A percentile compares a stretch with the other conserved stretches of the same genome.
Conservation (phyloP, 2,888 invertebrate genomes). For the Diploptera punctata region DNA sequence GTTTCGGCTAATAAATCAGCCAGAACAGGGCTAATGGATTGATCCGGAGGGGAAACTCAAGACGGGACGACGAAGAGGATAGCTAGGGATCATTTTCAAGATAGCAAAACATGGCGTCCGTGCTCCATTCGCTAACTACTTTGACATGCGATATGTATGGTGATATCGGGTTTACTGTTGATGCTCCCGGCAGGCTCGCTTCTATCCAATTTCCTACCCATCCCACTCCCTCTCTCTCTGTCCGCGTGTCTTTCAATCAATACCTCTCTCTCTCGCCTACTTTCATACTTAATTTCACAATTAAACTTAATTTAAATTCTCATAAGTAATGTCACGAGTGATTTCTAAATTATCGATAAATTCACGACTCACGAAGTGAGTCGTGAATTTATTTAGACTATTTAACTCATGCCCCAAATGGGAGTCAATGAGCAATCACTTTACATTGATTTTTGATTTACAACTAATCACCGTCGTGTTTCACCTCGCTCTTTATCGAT, state of each 20-base stretch:
- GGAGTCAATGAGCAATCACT: no score
- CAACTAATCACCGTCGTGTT: no score
- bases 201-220: conserved; percentile 21
- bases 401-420: no score
- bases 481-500: no score
- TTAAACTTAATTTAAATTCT: no score
- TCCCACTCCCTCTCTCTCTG: conserved; percentile 17
- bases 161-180: conserved; percentile 31
- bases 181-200: conserved; percentile 24
- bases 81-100: conserved; percentile 29
- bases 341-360: no score
- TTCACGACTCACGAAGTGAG: no score
- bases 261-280: conserved; percentile 1
- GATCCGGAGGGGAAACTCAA: conserved; percentile 41
- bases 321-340: no score
- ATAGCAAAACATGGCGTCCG: conserved; percentile 36
- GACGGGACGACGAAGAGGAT: conserved; percentile 23
- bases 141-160: conserved; percentile 33
- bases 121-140: conserved; percentile 28
- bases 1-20: conserved; percentile 43
- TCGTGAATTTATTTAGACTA: no score
- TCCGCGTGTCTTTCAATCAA: conserved; percentile 29
- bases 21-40: conserved; percentile 44
- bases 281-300: no score
- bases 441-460: no score